Conservation (phyloP, 2,113 vertebrate species). For the Macquaria ambigua region DNA sequence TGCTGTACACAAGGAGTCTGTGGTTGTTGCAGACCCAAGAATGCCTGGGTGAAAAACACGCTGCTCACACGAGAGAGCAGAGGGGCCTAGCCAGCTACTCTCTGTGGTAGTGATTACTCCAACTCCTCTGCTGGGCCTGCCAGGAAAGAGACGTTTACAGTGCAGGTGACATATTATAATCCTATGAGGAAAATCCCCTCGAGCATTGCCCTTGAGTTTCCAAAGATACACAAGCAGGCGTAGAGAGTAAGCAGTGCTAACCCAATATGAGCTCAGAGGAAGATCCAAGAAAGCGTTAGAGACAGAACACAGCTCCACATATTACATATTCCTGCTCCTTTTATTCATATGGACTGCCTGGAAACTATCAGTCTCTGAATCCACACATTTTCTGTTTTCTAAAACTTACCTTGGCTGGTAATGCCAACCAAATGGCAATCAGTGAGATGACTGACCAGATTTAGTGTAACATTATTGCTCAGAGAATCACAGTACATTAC, state of each 20-base stretch:
- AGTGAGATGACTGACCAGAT: not conserved
- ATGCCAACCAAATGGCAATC: not conserved
- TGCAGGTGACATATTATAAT: slow-evolving; percentile 46
- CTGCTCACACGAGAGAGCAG: slow-evolving; percentile 22
- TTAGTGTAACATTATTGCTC: not conserved
- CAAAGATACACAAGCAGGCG: slow-evolving; percentile 29
- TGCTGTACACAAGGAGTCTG: not conserved
- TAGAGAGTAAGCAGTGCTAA: not conserved
- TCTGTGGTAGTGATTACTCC: slow-evolving; percentile 41
- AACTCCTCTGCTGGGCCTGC: slow-evolving; percentile 10
- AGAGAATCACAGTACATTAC: not conserved
- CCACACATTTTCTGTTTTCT: not conserved
- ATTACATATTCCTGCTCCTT: not conserved
- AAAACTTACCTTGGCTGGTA: not conserved
- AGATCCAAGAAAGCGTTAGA: not conserved
- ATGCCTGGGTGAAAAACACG: slow-evolving; percentile 1
- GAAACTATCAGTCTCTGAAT: not conserved
- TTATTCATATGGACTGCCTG: not conserved
- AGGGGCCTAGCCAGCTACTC: slow-evolving; percentile 14
- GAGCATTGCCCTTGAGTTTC: slow-evolving; percentile 15
- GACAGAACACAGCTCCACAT: not conserved
- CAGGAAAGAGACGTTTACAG: slow-evolving; percentile 50
- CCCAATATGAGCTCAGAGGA: not conserved
- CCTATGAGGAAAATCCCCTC: slow-evolving; percentile 32
- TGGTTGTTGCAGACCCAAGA: not conserved